phyloP scores from a whole-genome alignment of 2,113 vertebrate species.

The Chelonoidis abingdonii region DNA sequence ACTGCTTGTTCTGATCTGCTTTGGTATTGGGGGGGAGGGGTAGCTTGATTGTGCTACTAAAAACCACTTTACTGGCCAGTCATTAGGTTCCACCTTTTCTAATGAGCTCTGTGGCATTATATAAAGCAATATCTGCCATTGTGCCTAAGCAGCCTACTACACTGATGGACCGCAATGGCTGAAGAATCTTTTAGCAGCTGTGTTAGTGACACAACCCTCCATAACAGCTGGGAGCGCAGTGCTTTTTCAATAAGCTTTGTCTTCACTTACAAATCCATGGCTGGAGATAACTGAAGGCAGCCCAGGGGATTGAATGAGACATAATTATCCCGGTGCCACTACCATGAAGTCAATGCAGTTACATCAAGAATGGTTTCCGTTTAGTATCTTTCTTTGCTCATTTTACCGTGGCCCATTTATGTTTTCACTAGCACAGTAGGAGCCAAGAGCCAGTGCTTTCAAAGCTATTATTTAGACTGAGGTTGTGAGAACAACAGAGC shows the following conservation, averaged over 20 bases:
- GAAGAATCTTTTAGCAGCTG: background rate
- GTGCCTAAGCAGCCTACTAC: background rate
- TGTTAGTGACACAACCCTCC: background rate
- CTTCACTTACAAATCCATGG: background rate
- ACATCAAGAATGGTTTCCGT: background rate
- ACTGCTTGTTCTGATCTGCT: background rate
- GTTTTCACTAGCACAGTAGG: background rate
- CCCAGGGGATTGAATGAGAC: background rate
- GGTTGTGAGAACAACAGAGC: background rate
- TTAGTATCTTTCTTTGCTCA: background rate
- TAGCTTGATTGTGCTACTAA: background rate
- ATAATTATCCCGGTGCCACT: fast-evolving
- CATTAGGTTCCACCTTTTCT: background rate
- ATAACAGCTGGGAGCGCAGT: fast-evolving
- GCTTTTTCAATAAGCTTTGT: background rate
- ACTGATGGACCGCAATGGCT: background rate
- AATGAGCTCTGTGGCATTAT: background rate
- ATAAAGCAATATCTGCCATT: background rate
- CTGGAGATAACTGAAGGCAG: background rate
- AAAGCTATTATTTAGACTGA: background rate
- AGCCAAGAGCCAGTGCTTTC: background rate
- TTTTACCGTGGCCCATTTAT: background rate
- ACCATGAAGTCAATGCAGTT: background rate
- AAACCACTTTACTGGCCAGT: background rate
- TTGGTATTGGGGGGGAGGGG: background rate